Evolutionary conservation across 2,797 vertebrate genomes (phyloP).

Genomic region (Peromyscus attwateri): DNA sequence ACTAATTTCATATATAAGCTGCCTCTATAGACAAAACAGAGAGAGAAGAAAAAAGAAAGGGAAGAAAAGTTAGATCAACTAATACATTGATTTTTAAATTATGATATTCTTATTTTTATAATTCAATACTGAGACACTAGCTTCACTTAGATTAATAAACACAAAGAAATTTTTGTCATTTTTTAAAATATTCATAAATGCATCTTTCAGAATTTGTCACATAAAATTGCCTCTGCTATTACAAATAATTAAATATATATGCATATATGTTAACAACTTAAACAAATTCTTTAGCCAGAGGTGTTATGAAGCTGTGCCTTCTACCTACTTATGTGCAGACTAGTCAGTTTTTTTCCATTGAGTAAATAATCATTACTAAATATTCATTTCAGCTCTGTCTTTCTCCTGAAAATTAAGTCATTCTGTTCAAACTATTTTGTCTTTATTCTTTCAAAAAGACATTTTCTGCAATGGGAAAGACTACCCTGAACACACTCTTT

Average conservation of each 20-base stretch:
- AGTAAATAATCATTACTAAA: constrained; percentile 59
- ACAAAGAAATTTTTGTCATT: constrained; percentile 21
- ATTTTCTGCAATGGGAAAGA: constrained; percentile 60
- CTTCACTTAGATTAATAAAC: constrained; percentile 55
- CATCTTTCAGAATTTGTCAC: constrained; percentile 40
- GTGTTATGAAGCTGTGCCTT: background rate
- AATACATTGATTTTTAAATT: constrained; percentile 24
- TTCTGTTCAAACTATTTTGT: constrained; percentile 56
- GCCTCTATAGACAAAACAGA: background rate
- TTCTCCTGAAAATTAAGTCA: constrained; percentile 62
- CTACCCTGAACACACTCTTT: background rate
- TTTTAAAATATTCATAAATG: constrained; percentile 33
- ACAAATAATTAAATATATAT: background rate
- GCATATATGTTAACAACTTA: constrained; percentile 30
- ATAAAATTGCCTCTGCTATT: constrained; percentile 35
- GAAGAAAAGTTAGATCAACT: background rate
- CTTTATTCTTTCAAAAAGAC: constrained; percentile 6
- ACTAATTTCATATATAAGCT: background rate
- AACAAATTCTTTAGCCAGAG: constrained; percentile 40
- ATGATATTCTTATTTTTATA: background rate
- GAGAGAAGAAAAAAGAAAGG: too few species aligned
- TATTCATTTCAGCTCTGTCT: constrained; percentile 31
- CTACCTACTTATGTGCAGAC: constrained; percentile 14
- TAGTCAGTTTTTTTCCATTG: constrained; percentile 47
- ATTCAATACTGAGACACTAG: constrained; percentile 10